Evolutionary conservation across 2,888 invertebrate species (phyloP), one percentile per base, ranked within the genome.

Genomic region (Elysia crispata): DNA sequence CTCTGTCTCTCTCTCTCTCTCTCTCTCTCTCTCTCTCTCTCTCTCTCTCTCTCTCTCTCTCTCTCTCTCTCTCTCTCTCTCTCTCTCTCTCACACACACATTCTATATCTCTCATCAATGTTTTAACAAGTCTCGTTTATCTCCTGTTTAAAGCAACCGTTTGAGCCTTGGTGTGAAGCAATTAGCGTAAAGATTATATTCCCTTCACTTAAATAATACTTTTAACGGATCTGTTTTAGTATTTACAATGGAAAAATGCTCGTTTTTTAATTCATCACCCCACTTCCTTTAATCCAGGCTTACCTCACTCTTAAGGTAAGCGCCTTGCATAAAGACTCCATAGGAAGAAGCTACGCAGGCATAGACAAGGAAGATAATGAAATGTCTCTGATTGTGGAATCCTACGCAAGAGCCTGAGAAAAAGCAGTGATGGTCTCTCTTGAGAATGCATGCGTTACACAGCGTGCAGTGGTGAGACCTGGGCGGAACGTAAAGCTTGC

Each of bases 351-450:
- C 41, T 3, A 31, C 5, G 18, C 8, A n/a, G 33, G 33, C 69
- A 20, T 70, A 70, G 33, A 70, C 15, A 3, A 70, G 69, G 33
- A 70, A 70, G 13, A 70, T n/a, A 20, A 70, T 20, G 25, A 70
- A 70, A 20, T 70, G 69, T 3, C 69, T 6, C 41, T 70, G 69
- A 20, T 30, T 70, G 69, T 70, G 41, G 33, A 13, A 41, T 18
- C 69, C 69, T 8, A 70, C 69, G 33, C 69, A 70, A 20, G 69
- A 70, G 13, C 69, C 69, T 1, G 69, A 70, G 69, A 70, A 70
- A 18, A 33, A 70, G 41, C 69, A 70, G 69, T 70, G 69, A 41
- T 70, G 69, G 41, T 70, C 69, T 20, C 69, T 31, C 25, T 41
- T 70, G 33, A 70, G 41, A 13, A 70, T 23, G 33, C 69, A 70